Base-by-base conservation (phyloP, 92 coral and sea anemone species). In the Palythoa heliodiscus region DNA sequence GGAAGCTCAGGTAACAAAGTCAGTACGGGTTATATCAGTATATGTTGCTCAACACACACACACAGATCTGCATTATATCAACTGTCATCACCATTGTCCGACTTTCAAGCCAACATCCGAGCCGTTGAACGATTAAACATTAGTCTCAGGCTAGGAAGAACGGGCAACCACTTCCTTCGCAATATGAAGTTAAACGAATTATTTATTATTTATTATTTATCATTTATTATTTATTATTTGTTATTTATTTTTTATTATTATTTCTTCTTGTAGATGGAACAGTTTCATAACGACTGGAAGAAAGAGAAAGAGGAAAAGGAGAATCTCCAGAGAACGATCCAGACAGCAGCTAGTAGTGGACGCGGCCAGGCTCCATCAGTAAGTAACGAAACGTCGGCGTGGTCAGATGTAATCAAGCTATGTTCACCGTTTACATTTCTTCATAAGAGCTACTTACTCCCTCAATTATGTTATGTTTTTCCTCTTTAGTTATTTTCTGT, bases 261-360 rank as follows among this genome's bases (percentile, higher is more conserved):
- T 22, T 2, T 23, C n/a, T 24, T 63, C 63, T 10, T 37, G 11
- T 54, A 96, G 99, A 58, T 94, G 40, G 90, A 87, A 24, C 52
- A 92, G 22, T 96, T 88, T 48, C 87, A 90, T 23, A 92, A 96
- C 70, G 99, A 96, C 88, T 96, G 95, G 89, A 87, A 73, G 72
- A 90, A 85, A 74, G 99, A 96, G 78, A 89, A 92, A 60, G 91
- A 87, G 10, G 99, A 96, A 83, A 96, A 96, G 66, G 99, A 94
- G 63, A 87, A 88, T 50, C 64, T 96, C 7, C 94, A 87, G 82
- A 88, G 93, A 24, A 96, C 88, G 61, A 20, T 90, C 70, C 84
- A 91, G 78, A 73, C 84, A 24, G 68, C 84, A 24, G 68, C 50
- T 29, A 39, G 66, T 50, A 11, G 40, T 70, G 70, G 77, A 73